Evolutionary conservation across 2,797 vertebrate species (phyloP), one percentile per base, ranked within the genome.

Genomic region (Chiloscyllium punctatum): DNA sequence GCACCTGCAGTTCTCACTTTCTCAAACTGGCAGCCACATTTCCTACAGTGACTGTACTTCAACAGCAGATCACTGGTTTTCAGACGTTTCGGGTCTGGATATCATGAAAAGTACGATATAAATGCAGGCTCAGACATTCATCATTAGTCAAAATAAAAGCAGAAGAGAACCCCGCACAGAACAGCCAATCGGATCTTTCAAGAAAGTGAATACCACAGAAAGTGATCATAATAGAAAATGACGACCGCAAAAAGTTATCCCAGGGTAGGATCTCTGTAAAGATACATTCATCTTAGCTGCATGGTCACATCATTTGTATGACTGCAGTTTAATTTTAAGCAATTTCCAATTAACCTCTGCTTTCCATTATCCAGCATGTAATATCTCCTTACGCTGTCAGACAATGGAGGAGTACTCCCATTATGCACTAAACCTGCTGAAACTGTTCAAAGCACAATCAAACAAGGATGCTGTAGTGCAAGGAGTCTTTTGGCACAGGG

Each of bases 301-400:
- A 18, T 66, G 88, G 57, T 68, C 57, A 91, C 33, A 91, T 91
- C 33, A 91, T 68, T 68, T 37, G 37, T 68, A 37, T 57, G 5
- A n/a, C 57, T 37, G 57, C 33, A 68, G 57, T 68, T 91, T 91
- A 68, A 91, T 18, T 90, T n/a, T 91, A 5, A 91, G 33, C 33
- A 15, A 91, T 91, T 91, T 91, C 66, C 88, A 91, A 91, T 91
- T 91, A 91, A 66, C 62, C 53, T 66, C 57, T 57, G 37, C 66
- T 91, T 91, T n/a, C 57, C 18, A 37, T 90, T 66, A 68, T 68
- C 88, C 57, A 16, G 33, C 7, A 62, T 33, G 16, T 33, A 27
- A 66, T 18, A 53, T 66, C 62, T 51, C 57, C n/a, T 91, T 68
- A 68, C 37, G n/a, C 88, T 66, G 33, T 21, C 62, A 37, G 88